Evolutionary conservation across 2,888 invertebrate species (phyloP), one percentile per base, ranked within the genome.

Genomic region (Baccha elongata): DNA sequence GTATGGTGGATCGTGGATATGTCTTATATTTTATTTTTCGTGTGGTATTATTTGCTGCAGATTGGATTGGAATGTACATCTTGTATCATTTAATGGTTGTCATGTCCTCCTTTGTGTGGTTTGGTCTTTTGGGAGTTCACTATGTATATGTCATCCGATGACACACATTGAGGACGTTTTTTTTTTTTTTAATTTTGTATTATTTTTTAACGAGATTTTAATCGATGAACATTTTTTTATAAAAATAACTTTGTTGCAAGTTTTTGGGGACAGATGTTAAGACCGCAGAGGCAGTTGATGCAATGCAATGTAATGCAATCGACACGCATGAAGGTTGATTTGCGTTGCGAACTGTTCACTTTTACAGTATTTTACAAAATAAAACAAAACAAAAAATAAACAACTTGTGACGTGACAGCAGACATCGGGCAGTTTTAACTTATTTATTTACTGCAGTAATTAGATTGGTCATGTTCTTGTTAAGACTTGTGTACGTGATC

Each of bases 71-170:
- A 78, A 78, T 83, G 83, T 83, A 78, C 83, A 68, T 53, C 72
- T 78, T 78, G 83, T 83, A 73, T 60, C 78, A 64, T 78, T 83
- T 73, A 83, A 76, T 78, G 83, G 83, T 73, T 83, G 78, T 83
- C 78, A 67, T 83, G 78, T 83, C 72, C 55, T 76, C 68, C 60
- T 68, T 76, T 76, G 72, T 76, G 55, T 44, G 46, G 46, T 48
- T n/a, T 40, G 11, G 65, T 35, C 46, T 53, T 53, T 44, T 29
- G 42, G 53, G 67, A 29, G 44, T 53, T 44, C 46, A 50, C 52
- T 23, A 26, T 48, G 64, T 65, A 52, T 26, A 73, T 73, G 73
- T 80, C 74, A 68, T 74, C 69, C 55, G 64, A 58, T 74, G 80
- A 80, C 80, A 75, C 74, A 80, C 64, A 74, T 80, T 52, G 69